These are phyloP conservation scores for Pogonophryne albipinna DNA, from an alignment of 2,797 vertebrate genomes.

Conservation along the genomic window DNA sequence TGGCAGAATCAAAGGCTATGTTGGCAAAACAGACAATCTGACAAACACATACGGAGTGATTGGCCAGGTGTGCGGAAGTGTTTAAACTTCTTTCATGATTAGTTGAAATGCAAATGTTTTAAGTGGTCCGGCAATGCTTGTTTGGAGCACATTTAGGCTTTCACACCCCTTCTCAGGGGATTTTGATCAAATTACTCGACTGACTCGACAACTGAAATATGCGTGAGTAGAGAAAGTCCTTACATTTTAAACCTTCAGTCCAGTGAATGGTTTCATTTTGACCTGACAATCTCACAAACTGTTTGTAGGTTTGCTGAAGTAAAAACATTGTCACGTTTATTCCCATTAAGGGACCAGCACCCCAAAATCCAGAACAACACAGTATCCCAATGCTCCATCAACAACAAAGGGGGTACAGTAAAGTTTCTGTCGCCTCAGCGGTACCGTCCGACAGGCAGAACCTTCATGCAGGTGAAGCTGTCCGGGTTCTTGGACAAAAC, in stretches of 20 bases:
- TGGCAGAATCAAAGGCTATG: not conserved
- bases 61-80: not conserved
- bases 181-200: constrained; percentile 12
- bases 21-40: not conserved
- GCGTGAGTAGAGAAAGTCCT: constrained; percentile 6
- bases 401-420: constrained; percentile 40
- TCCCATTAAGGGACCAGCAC: constrained; percentile 38
- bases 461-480: constrained; percentile 94
- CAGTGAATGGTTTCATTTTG: constrained; percentile 55
- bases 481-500: constrained; percentile 92
- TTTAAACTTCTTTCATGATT: not conserved
- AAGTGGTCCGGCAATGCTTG: not conserved
- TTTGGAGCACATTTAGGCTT: constrained; percentile 33
- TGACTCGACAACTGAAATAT: not conserved
- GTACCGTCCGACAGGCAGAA: constrained; percentile 92
- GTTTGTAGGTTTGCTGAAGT: constrained; percentile 54
- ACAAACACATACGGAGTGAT: not conserved
- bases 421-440: constrained; percentile 80
- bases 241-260: constrained; percentile 29
- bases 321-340: constrained; percentile 45
- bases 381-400: constrained; percentile 30
- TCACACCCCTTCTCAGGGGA: constrained; percentile 5
- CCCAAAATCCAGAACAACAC: constrained; percentile 53
- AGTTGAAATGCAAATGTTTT: too few relatives aligned
- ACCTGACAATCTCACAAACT: constrained; percentile 59